phyloP scores from a whole-genome alignment of 2,113 vertebrate genomes.

The Anarhynchus alexandrinus region DNA sequence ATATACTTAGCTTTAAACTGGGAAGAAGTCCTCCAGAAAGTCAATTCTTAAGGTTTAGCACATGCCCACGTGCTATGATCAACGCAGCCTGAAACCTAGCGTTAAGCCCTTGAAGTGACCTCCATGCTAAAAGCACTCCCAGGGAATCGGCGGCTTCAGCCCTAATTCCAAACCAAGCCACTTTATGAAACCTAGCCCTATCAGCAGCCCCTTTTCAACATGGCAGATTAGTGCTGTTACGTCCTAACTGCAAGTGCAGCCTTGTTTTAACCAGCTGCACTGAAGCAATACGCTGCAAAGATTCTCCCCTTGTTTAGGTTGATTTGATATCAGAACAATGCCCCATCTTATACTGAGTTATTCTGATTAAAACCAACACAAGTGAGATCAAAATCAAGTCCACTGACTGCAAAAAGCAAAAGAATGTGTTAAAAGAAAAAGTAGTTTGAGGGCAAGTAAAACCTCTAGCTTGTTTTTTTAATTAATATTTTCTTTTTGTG shows the following conservation, averaged over 20 bases:
- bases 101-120: not conserved
- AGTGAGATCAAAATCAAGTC: constrained; percentile 43
- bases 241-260: not conserved
- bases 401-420: constrained; percentile 28
- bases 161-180: not conserved
- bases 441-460: constrained; percentile 54
- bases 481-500: constrained; percentile 66
- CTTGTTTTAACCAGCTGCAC: not conserved
- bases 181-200: not conserved
- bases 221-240: not conserved
- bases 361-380: constrained; percentile 34
- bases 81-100: fast-evolving
- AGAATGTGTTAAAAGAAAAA: constrained; percentile 43
- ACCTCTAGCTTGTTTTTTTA: constrained; percentile 64
- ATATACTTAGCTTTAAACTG: not conserved
- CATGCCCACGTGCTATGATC: not conserved
- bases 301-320: not conserved
- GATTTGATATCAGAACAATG: not conserved
- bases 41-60: not conserved
- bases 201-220: not conserved
- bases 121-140: not conserved
- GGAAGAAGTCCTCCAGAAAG: not conserved
- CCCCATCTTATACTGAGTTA: not conserved
- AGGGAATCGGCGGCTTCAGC: not conserved
- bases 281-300: not conserved